Conservation (phyloP, 1,140 invertebrate genomes). For the Drosophila athabasca region DNA sequence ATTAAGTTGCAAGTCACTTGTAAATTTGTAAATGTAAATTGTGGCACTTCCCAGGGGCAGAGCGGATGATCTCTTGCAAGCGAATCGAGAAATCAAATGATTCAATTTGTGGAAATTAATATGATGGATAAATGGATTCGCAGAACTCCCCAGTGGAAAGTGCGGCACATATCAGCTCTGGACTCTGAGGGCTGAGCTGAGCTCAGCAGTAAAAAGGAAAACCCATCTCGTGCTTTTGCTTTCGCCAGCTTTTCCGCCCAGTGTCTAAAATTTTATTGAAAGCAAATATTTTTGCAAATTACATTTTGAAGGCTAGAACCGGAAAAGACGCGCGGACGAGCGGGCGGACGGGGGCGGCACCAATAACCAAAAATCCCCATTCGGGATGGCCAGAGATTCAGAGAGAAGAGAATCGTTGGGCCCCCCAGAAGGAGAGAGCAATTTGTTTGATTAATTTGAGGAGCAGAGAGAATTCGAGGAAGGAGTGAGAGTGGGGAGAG, state of each 20-base stretch:
- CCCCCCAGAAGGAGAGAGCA: conserved; percentile 60
- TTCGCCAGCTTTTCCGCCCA: conserved; percentile 19
- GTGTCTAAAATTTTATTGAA: conserved; percentile 60
- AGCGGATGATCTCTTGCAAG: no score
- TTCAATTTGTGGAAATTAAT: conserved; percentile 1
- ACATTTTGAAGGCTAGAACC: conserved; percentile 56
- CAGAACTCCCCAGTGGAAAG: conserved; percentile 22
- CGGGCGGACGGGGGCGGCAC: conserved; percentile 1
- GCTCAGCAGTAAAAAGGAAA: conserved; percentile 34
- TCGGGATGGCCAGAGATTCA: conserved; percentile 12
- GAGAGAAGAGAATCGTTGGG: conserved; percentile 10
- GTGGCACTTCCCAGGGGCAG: no score
- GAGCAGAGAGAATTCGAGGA: conserved; percentile 12
- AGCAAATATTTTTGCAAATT: conserved; percentile 79
- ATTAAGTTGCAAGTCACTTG: no score
- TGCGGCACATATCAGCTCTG: conserved; percentile 20
- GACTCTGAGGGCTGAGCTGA: conserved; percentile 17
- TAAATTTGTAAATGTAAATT: no score
- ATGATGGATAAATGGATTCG: neutral
- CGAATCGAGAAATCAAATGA: no score
- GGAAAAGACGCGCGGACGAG: conserved; percentile 15
- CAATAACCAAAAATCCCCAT: conserved; percentile 44
- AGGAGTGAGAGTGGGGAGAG: neutral
- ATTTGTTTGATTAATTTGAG: conserved; percentile 80
- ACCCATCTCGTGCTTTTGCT: conserved; percentile 9